phyloP scores from a whole-genome alignment of 2,888 invertebrate genomes.

The Caenorhabditis zanzibari region DNA sequence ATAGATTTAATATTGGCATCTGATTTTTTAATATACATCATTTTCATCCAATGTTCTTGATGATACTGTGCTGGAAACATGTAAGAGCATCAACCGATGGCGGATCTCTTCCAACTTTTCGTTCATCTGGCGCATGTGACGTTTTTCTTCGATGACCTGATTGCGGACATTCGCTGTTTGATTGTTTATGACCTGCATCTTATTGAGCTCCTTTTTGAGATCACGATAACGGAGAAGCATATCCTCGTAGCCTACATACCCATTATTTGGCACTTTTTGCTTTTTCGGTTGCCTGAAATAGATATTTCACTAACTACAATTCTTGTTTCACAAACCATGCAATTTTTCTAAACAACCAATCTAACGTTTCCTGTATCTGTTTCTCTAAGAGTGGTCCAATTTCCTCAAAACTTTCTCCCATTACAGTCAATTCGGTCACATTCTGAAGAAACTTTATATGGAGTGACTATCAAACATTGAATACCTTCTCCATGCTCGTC shows the following conservation, averaged over 20 bases:
- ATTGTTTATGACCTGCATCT: constrained; percentile 4
- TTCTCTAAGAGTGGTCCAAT: neutral
- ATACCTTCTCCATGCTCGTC: constrained; percentile 7
- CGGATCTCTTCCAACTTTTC: constrained; percentile 45
- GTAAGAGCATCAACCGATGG: neutral
- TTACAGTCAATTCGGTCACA: neutral
- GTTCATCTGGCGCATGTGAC: constrained; percentile 31
- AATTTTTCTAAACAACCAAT: constrained; percentile 27
- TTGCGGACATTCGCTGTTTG: neutral
- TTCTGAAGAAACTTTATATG: neutral
- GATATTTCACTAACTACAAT: neutral
- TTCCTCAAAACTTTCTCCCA: neutral
- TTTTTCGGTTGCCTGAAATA: constrained; percentile 10
- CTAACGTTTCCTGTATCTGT: constrained; percentile 12
- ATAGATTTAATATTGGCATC: neutral
- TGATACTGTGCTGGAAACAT: constrained; percentile 1
- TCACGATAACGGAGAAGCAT: constrained; percentile 40
- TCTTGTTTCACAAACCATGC: constrained; percentile 3
- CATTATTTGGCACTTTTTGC: neutral
- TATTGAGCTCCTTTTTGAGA: constrained; percentile 19
- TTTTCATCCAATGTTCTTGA: neutral
- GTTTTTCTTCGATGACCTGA: constrained; percentile 22
- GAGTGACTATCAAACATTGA: neutral
- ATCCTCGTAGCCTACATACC: constrained; percentile 32
- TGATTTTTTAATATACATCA: neutral